phyloP scores from a whole-genome alignment of 2,888 invertebrate species.

The Ornithoptera priamus region DNA sequence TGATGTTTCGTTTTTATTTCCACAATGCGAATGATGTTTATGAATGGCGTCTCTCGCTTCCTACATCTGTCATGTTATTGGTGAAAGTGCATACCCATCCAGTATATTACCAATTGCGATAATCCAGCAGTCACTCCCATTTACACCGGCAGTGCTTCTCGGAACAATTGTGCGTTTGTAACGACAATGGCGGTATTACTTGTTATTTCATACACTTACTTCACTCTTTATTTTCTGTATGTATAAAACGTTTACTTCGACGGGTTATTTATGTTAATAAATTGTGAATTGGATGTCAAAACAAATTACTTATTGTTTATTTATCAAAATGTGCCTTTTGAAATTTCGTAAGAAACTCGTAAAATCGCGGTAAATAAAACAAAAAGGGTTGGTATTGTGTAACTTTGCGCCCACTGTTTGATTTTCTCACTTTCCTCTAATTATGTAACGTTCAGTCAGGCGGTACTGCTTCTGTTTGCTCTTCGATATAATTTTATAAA shows the following conservation, averaged over 20 bases:
- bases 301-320: not conserved
- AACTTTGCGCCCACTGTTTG: slow-evolving; percentile 18
- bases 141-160: slow-evolving; percentile 42
- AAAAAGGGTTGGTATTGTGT: slow-evolving; percentile 19
- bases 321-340: not conserved
- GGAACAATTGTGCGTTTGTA: slow-evolving; percentile 41
- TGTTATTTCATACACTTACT: not conserved
- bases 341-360: not conserved
- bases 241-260: not conserved
- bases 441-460: slow-evolving; percentile 25
- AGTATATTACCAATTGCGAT: slow-evolving; percentile 52
- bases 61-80: slow-evolving; percentile 43
- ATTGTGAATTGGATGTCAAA: not conserved
- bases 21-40: slow-evolving; percentile 2
- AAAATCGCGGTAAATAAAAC: not conserved
- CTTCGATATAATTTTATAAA: not conserved
- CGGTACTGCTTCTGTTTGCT: slow-evolving; percentile 20
- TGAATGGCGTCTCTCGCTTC: slow-evolving; percentile 31
- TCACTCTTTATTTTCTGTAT: not conserved
- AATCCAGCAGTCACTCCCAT: slow-evolving; percentile 38
- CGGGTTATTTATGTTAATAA: not conserved
- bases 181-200: slow-evolving; percentile 25
- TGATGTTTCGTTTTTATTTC: slow-evolving; percentile 4
- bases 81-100: slow-evolving; percentile 54
- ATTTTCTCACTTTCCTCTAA: slow-evolving; percentile 29